A percentile compares a stretch with the other conserved stretches of the same genome.
Conservation (phyloP, 2,113 vertebrate genomes). For the Stomatorhinus ivindoensis region DNA sequence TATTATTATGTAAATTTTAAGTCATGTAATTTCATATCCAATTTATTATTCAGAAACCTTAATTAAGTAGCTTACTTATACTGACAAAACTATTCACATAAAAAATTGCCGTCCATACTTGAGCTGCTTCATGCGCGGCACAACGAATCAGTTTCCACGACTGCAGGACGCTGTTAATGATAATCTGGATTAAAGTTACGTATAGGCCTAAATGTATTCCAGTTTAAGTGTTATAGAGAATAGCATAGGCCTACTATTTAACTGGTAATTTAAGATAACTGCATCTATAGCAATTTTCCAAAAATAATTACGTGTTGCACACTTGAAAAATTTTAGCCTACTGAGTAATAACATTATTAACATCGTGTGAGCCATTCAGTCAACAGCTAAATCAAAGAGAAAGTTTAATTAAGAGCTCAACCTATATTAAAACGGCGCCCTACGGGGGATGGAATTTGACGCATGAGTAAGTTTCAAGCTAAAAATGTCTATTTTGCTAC, state of each 20-base stretch:
- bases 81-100: not conserved
- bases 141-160: not conserved
- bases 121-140: not conserved
- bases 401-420: slow-evolving; percentile 1
- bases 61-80: not conserved
- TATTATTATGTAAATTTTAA: not conserved
- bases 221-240: not conserved
- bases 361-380: not conserved
- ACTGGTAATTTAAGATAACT: not conserved
- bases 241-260: not conserved
- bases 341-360: not conserved
- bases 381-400: not conserved
- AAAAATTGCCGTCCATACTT: not conserved
- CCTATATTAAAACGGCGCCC: not conserved
- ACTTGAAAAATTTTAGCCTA: not conserved
- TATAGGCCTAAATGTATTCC: not conserved
- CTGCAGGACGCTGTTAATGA: not conserved
- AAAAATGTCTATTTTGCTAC: not conserved
- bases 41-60: not conserved
- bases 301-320: not conserved
- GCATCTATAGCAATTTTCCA: not conserved
- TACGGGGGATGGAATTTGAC: not conserved
- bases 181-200: not conserved
- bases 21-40: not conserved
- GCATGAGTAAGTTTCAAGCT: not conserved